Evolutionary conservation across 2,888 invertebrate species (phyloP).

Genomic region (Callyntrura guangdongensis): DNA sequence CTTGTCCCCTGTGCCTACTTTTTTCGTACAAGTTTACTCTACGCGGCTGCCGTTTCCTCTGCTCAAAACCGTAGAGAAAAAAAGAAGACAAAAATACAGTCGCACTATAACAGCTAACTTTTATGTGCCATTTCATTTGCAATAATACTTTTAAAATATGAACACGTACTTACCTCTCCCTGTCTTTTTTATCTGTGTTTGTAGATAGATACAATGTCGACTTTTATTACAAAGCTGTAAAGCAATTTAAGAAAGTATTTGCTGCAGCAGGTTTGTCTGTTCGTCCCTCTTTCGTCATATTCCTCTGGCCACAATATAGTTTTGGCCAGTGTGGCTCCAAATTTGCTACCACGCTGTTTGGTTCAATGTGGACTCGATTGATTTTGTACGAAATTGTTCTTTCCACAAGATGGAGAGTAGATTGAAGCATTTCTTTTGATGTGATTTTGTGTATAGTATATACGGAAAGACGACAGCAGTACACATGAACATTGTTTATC

Average conservation of each 20-base stretch:
- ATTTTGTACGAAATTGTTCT: too few relatives aligned
- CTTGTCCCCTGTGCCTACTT: not conserved
- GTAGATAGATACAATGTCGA: not conserved
- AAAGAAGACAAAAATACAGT: not conserved
- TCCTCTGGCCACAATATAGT: not conserved
- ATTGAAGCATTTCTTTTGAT: too few relatives aligned
- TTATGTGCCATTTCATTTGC: slow-evolving; percentile 64
- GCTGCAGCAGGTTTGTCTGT: not conserved
- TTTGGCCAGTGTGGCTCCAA: too few relatives aligned
- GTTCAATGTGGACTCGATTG: too few relatives aligned
- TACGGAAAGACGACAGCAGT: too few relatives aligned
- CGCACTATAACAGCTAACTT: slow-evolving; percentile 12
- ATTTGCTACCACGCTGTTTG: too few relatives aligned
- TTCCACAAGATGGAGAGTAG: too few relatives aligned
- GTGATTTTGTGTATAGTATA: too few relatives aligned
- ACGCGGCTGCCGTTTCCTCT: not conserved
- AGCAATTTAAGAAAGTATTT: not conserved
- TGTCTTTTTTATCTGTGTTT: slow-evolving; percentile 6
- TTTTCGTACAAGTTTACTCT: not conserved
- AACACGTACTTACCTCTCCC: slow-evolving; percentile 23
- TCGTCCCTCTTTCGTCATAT: not conserved
- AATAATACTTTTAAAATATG: slow-evolving; percentile 69
- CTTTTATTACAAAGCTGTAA: not conserved
- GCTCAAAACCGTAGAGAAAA: not conserved
- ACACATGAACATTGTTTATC: too few relatives aligned